Evolutionary conservation across 2,797 vertebrate genomes (phyloP).

Genomic region (Rhinatrema bivittatum): DNA sequence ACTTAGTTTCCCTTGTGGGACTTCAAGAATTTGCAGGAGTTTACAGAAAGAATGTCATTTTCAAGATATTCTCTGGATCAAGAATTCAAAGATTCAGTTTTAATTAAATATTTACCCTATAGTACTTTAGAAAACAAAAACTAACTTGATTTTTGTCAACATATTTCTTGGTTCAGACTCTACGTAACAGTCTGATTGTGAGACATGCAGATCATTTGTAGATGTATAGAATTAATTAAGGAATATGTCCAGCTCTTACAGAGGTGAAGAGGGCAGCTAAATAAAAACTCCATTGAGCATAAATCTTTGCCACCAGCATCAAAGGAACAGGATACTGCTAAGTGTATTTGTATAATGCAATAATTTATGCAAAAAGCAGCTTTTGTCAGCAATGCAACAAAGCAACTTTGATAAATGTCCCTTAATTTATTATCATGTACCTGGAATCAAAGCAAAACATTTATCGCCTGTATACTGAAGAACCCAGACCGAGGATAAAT

Average conservation of each 20-base stretch:
- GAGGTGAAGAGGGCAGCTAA: conserved; percentile 69
- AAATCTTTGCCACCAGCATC: conserved; percentile 76
- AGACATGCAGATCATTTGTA: conserved; percentile 59
- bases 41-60: too few relatives aligned
- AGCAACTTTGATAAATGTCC: conserved; percentile 82
- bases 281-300: conserved; percentile 67
- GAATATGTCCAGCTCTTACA: conserved; percentile 63
- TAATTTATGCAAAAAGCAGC: conserved; percentile 87
- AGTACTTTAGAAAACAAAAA: conserved; percentile 37
- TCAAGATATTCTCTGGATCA: conserved; percentile 33
- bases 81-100: conserved; percentile 37
- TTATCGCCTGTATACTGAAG: conserved; percentile 82
- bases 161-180: conserved; percentile 50
- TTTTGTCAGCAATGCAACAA: conserved; percentile 76
- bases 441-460: conserved; percentile 91
- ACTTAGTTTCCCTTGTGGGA: too few relatives aligned
- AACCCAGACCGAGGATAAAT: conserved; percentile 67
- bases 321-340: conserved; percentile 66
- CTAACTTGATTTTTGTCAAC: conserved; percentile 34
- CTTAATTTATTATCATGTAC: conserved; percentile 94
- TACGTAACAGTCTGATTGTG: conserved; percentile 36
- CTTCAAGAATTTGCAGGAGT: too few relatives aligned
- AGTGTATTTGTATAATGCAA: conserved; percentile 76
- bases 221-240: conserved; percentile 71
- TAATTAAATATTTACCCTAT: conserved; percentile 45